A percentile compares a stretch with the other conserved stretches of the same genome.
Conservation (phyloP, 2,888 invertebrate species). For the Leptinotarsa peninsularis region DNA sequence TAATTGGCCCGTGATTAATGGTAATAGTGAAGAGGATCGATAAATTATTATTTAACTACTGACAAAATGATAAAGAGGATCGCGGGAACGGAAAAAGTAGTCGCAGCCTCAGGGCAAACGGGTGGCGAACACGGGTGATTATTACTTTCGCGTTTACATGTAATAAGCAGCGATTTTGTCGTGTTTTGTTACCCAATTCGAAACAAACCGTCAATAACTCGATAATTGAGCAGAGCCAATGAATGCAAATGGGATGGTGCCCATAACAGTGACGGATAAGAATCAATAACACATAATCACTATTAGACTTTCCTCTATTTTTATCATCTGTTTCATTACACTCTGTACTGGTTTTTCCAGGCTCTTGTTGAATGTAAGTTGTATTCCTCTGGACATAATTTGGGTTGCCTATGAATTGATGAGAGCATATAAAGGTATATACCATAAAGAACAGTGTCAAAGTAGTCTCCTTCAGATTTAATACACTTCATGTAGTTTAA, state of each 20-base stretch:
- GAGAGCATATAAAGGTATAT: too few species aligned
- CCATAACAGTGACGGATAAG: neutral
- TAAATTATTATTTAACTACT: constrained; percentile 35
- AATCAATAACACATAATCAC: too few species aligned
- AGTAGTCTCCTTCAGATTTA: too few species aligned
- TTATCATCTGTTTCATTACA: too few species aligned
- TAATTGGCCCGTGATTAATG: constrained; percentile 35
- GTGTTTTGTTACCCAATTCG: constrained; percentile 14
- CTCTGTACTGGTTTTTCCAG: too few species aligned
- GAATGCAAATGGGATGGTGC: constrained; percentile 3
- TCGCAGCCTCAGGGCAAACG: neutral
- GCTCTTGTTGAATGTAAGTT: too few species aligned
- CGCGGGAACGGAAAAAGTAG: constrained; percentile 27
- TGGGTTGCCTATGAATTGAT: too few species aligned
- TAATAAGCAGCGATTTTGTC: constrained; percentile 22
- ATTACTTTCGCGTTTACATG: constrained; percentile 22
- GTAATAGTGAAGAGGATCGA: constrained; percentile 28
- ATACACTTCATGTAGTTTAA: too few species aligned
- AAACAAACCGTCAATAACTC: constrained; percentile 6
- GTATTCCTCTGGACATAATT: too few species aligned
- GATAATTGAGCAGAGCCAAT: neutral
- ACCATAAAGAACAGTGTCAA: too few species aligned
- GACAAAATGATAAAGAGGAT: constrained; percentile 33
- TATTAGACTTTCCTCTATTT: too few species aligned
- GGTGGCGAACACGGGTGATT: constrained; percentile 19